These are phyloP conservation scores for Psilopogon haemacephalus DNA, from an alignment of 2,113 vertebrate genomes.

Conservation along the genomic window DNA sequence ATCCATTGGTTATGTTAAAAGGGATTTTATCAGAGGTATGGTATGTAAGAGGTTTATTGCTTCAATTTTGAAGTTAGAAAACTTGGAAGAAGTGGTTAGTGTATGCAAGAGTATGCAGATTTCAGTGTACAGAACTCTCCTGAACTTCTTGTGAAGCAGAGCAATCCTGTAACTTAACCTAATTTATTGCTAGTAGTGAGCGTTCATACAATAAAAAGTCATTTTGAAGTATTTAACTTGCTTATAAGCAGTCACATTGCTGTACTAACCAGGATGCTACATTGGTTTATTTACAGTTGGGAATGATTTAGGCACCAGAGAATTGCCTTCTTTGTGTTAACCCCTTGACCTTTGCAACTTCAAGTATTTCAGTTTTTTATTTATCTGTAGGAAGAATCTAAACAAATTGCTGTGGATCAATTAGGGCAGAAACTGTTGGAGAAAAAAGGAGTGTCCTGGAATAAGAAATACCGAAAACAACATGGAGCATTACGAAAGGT, in stretches of 20 bases:
- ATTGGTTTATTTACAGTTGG: not conserved
- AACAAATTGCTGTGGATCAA: constrained; percentile 80
- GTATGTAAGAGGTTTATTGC: not conserved
- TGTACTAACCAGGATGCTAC: not conserved
- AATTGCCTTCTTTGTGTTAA: not conserved
- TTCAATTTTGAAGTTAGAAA: not conserved
- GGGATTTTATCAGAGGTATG: constrained; percentile 85
- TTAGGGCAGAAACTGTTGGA: constrained; percentile 91
- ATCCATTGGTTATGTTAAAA: constrained; percentile 81
- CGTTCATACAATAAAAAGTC: not conserved
- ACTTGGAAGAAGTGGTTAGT: not conserved
- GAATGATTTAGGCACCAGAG: not conserved
- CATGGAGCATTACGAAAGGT: constrained; percentile 90
- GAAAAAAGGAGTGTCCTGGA: constrained; percentile 89
- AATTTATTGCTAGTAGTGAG: not conserved
- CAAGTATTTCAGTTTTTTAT: not conserved
- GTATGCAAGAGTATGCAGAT: not conserved
- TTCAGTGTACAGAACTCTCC: not conserved
- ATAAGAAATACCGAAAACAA: constrained; percentile 89
- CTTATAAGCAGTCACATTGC: not conserved
- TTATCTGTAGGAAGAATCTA: constrained; percentile 66
- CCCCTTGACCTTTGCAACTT: not conserved
- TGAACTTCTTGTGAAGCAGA: not conserved
- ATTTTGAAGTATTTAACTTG: not conserved
- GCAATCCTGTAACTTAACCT: not conserved